Percentiles rank a stretch among this genome's conserved stretches.
Evolutionary conservation across 2,113 vertebrate species (phyloP).

Genomic region (Coracopsis vasa): DNA sequence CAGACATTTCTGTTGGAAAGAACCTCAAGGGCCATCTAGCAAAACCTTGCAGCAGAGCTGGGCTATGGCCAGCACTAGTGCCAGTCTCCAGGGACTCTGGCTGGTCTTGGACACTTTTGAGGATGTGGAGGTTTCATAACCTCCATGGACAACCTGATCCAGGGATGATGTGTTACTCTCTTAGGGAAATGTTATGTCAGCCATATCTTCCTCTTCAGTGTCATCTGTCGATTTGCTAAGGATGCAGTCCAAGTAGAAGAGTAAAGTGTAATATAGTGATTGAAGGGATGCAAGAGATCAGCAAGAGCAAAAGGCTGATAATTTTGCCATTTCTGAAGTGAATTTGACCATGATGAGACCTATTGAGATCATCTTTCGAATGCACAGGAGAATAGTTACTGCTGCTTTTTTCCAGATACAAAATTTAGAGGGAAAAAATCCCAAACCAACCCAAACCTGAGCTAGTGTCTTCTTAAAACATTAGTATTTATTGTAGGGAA

Average conservation of each 20-base stretch:
- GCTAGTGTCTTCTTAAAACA: neutral
- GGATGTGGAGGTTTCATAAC: neutral
- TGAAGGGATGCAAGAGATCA: neutral
- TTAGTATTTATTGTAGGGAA: neutral
- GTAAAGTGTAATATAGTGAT: neutral
- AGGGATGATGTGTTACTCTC: neutral
- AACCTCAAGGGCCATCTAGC: neutral
- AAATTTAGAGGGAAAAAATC: neutral
- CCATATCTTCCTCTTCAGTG: neutral
- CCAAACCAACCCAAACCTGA: too few relatives aligned
- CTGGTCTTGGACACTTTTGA: neutral
- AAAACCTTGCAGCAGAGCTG: neutral
- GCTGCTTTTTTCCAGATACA: neutral
- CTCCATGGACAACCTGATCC: neutral
- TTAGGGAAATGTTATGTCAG: neutral
- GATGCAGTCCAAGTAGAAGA: neutral
- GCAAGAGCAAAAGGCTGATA: neutral
- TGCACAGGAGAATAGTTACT: neutral
- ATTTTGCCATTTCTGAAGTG: neutral
- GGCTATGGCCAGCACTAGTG: neutral
- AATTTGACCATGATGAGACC: neutral
- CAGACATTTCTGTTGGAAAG: neutral
- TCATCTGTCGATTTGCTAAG: neutral
- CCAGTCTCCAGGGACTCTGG: neutral
- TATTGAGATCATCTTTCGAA: neutral